Percentiles rank a stretch among this genome's conserved stretches.
phyloP scores from a whole-genome alignment of 1,140 invertebrate species.

The Hetaerina americana region DNA sequence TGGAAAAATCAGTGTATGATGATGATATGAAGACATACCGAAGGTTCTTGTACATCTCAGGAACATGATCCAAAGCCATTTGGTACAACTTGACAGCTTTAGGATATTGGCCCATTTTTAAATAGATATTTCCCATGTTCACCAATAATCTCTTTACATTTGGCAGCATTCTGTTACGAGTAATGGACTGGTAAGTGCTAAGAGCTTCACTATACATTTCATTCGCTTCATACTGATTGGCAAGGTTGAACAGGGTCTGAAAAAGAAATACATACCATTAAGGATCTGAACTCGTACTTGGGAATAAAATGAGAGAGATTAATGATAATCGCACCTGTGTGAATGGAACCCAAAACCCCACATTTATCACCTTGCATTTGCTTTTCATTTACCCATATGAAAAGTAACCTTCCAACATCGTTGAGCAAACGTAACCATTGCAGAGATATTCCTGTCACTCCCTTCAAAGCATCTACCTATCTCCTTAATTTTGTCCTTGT shows the following conservation, averaged over 20 bases:
- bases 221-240: constrained; percentile 83
- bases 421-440: too few species aligned
- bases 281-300: too few species aligned
- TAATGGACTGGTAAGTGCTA: constrained; percentile 85
- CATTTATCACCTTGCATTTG: too few species aligned
- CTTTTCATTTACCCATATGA: too few species aligned
- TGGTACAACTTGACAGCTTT: constrained; percentile 96
- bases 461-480: too few species aligned
- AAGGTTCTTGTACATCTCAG: constrained; percentile 78
- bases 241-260: constrained; percentile 86
- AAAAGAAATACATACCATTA: too few species aligned
- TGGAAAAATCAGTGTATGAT: not conserved
- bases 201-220: constrained; percentile 92
- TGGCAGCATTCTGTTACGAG: constrained; percentile 72
- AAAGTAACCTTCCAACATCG: too few species aligned
- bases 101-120: constrained; percentile 82
- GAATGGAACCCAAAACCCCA: too few species aligned
- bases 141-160: constrained; percentile 84
- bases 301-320: too few species aligned
- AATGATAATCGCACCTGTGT: too few species aligned
- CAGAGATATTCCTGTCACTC: too few species aligned
- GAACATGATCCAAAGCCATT: constrained; percentile 93
- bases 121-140: constrained; percentile 98
- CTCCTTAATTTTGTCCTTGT: too few species aligned
- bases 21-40: constrained; percentile 40